A percentile compares a stretch with the other conserved stretches of the same genome.
These are phyloP conservation scores for Rhinogobio ventralis DNA, from an alignment of 2,797 vertebrate species.

Conservation along the genomic window DNA sequence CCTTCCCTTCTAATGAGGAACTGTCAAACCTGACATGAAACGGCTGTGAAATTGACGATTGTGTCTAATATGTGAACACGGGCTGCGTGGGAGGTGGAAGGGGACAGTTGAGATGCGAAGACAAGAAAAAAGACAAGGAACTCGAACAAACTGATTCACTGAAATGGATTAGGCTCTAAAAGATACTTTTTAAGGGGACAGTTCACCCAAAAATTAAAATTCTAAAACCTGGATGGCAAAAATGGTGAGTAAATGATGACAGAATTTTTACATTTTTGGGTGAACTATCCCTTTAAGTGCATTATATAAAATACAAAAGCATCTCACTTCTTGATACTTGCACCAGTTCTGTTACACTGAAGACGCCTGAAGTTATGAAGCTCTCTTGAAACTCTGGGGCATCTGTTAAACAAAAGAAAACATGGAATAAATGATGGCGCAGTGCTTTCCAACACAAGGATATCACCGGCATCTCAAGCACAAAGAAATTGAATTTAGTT, in stretches of 20 bases:
- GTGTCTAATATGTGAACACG: slow-evolving; percentile 6
- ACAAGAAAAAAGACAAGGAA: neutral
- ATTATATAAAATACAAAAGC: slow-evolving; percentile 2
- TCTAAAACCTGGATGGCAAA: neutral
- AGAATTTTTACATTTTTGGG: neutral
- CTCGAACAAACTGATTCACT: neutral
- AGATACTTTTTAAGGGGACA: neutral
- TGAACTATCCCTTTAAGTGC: neutral
- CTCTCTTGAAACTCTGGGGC: slow-evolving; percentile 96
- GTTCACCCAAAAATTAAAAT: neutral
- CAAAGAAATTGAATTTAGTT: slow-evolving; percentile 33
- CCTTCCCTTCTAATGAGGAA: slow-evolving; percentile 41
- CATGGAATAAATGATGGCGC: slow-evolving; percentile 32
- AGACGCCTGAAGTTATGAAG: slow-evolving; percentile 96
- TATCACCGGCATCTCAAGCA: slow-evolving; percentile 32
- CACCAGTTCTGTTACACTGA: slow-evolving; percentile 96
- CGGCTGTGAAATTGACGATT: slow-evolving; percentile 48
- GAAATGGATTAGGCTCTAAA: neutral
- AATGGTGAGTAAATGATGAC: neutral
- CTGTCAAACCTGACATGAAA: slow-evolving; percentile 34
- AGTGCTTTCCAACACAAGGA: slow-evolving; percentile 4
- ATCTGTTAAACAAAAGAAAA: slow-evolving; percentile 77
- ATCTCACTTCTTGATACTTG: slow-evolving; percentile 97
- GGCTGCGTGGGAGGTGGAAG: slow-evolving; percentile 25
- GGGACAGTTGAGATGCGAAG: neutral